Conservation (phyloP, 2,888 invertebrate species). For the Cyclophora albipunctata region DNA sequence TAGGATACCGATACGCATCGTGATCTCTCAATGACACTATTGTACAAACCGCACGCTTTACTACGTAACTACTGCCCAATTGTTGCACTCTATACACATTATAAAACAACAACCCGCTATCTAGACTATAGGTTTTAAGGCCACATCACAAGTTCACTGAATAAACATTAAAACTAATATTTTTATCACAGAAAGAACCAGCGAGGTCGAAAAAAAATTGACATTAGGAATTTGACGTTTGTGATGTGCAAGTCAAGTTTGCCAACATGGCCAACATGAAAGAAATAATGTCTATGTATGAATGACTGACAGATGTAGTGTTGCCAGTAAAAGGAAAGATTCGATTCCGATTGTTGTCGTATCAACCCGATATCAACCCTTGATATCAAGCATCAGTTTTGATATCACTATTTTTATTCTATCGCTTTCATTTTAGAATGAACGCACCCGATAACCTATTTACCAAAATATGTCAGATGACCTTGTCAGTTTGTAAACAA, state of each 20-base stretch:
- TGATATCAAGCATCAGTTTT: no score
- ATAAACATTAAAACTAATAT: conserved; percentile 51
- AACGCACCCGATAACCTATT: conserved; percentile 30
- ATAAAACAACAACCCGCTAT: conserved; percentile 45
- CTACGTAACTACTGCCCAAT: conserved; percentile 46
- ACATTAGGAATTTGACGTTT: conserved; percentile 11
- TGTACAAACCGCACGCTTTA: conserved; percentile 47
- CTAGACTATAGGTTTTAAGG: conserved; percentile 42
- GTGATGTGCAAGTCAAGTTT: conserved; percentile 22
- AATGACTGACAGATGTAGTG: conserved; percentile 13
- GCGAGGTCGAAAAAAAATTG: conserved; percentile 47
- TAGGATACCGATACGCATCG: conserved; percentile 71
- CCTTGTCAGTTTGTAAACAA: conserved; percentile 88
- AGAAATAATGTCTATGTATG: conserved; percentile 12
- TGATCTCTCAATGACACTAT: conserved; percentile 65
- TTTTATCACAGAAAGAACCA: conserved; percentile 55
- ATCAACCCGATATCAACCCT: background rate
- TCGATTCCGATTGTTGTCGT: background rate
- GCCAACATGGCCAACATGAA: background rate
- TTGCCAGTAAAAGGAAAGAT: background rate
- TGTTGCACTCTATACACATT: conserved; percentile 61
- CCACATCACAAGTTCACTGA: conserved; percentile 57
- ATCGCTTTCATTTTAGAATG: conserved; percentile 31
- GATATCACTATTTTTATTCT: no score
- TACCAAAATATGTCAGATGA: conserved; percentile 76